Conservation (phyloP, 1,140 invertebrate species). For the Bombus affinis region DNA sequence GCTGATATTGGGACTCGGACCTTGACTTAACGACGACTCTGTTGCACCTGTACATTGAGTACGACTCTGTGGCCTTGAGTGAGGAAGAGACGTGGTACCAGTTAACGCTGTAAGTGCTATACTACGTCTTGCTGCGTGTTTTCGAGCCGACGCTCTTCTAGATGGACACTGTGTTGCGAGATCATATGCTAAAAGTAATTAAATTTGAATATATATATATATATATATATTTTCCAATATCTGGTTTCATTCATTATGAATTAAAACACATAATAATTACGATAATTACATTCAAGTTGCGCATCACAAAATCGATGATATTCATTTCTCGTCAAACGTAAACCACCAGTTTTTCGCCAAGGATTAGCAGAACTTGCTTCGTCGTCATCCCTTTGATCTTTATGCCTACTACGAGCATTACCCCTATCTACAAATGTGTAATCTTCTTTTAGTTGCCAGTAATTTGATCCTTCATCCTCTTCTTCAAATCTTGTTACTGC, state of each 20-base stretch:
- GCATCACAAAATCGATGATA: conserved; percentile 90
- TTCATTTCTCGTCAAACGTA: conserved; percentile 86
- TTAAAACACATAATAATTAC: background rate
- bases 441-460: conserved; percentile 67
- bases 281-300: conserved; percentile 88
- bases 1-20: conserved; percentile 71
- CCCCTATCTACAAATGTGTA: conserved; percentile 67
- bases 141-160: conserved; percentile 86
- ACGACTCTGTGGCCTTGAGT: conserved; percentile 84
- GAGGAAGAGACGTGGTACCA: conserved; percentile 87
- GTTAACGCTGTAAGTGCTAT: conserved; percentile 80
- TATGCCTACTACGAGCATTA: conserved; percentile 51
- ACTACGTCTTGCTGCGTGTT: conserved; percentile 86
- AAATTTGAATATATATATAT: background rate
- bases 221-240: background rate
- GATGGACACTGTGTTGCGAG: conserved; percentile 90
- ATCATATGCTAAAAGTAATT: conserved; percentile 86
- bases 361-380: conserved; percentile 83
- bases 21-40: conserved; percentile 58
- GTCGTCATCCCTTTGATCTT: conserved; percentile 69
- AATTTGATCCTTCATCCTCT: conserved; percentile 68
- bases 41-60: conserved; percentile 62
- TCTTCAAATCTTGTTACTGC: conserved; percentile 75
- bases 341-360: conserved; percentile 84
- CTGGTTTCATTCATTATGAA: background rate